A percentile compares a stretch with the other conserved stretches of the same genome.
phyloP scores from a whole-genome alignment of 2,888 invertebrate genomes.

The Yponomeuta malinellus region DNA sequence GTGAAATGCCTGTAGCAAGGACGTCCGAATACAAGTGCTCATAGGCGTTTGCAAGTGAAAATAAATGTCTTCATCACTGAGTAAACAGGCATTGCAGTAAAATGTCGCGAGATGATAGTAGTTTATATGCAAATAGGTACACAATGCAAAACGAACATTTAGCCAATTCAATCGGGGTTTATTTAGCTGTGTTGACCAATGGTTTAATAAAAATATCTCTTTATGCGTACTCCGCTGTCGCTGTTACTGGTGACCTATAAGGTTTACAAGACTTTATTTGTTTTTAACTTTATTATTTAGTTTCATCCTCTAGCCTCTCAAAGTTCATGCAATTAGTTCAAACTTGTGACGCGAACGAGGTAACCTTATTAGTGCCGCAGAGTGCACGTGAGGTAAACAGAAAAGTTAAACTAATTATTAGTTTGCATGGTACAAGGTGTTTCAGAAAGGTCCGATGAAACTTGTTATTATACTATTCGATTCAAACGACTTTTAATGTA shows the following conservation, averaged over 20 bases:
- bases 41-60: constrained; percentile 26
- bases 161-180: background rate
- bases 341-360: background rate
- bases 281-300: too few relatives aligned
- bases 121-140: background rate
- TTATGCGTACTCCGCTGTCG: background rate
- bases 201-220: background rate
- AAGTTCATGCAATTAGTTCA: background rate
- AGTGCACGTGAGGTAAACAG: background rate
- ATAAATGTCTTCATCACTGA: constrained; percentile 47
- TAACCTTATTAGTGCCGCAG: background rate
- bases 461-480: too few relatives aligned
- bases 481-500: too few relatives aligned
- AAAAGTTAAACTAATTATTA: background rate
- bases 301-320: background rate
- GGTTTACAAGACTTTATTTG: too few relatives aligned
- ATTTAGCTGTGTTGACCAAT: background rate
- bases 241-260: background rate
- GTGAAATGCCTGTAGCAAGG: constrained; percentile 34
- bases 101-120: background rate
- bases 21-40: constrained; percentile 20
- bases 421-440: background rate
- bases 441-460: too few relatives aligned
- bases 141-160: background rate
- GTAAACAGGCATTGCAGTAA: constrained; percentile 31